These are phyloP conservation scores for Hermetia illucens DNA, from an alignment of 1,140 invertebrate species.

Conservation along the genomic window DNA sequence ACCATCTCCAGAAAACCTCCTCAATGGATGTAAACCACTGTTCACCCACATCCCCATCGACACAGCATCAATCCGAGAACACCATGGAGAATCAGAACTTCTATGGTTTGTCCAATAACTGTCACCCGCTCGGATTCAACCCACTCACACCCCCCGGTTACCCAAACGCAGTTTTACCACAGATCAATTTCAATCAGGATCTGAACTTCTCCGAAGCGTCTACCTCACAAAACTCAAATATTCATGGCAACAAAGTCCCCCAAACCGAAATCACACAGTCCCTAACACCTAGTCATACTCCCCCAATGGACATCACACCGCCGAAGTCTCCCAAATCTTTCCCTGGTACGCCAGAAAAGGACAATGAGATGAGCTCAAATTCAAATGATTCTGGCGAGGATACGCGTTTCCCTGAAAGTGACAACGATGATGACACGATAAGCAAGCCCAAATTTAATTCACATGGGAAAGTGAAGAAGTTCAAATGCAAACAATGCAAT, in stretches of 20 bases:
- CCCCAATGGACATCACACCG: conserved; percentile 32
- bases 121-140: conserved; percentile 27
- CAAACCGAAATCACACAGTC: conserved; percentile 5
- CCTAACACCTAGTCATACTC: conserved; percentile 22
- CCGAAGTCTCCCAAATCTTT: conserved; percentile 37
- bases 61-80: conserved; percentile 13
- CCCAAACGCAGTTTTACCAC: conserved; percentile 30
- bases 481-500: conserved; percentile 86
- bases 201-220: not conserved
- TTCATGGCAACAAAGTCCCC: conserved; percentile 4
- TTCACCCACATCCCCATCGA: conserved; percentile 21
- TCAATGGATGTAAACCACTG: not conserved
- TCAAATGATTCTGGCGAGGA: conserved; percentile 34
- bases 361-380: conserved; percentile 31
- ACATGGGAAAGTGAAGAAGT: conserved; percentile 73
- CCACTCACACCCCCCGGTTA: conserved; percentile 33
- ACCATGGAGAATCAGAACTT: conserved; percentile 33
- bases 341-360: conserved; percentile 26
- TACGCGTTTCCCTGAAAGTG: conserved; percentile 33
- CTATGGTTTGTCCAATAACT: conserved; percentile 29
- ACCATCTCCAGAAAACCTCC: too few relatives aligned
- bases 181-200: not conserved
- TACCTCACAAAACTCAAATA: not conserved
- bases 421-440: conserved; percentile 45
- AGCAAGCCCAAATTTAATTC: conserved; percentile 59